Percentiles rank a stretch among this genome's conserved stretches.
Evolutionary conservation across 2,113 vertebrate genomes (phyloP).

Genomic region (Lethenteron camtschaticum): DNA sequence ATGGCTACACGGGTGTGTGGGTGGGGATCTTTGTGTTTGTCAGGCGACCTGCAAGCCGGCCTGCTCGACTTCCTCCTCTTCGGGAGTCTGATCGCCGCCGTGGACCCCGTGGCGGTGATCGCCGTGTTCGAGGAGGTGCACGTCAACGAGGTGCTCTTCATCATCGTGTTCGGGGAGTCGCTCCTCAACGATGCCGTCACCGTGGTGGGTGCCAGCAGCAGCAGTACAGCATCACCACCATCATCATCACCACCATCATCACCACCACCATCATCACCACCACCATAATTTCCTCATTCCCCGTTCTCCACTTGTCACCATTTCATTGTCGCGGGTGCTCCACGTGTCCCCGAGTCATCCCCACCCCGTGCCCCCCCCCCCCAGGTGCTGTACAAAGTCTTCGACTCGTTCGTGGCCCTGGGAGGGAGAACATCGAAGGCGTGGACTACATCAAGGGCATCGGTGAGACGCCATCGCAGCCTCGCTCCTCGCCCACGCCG

Average conservation of each 20-base stretch:
- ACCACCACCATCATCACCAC: too few relatives aligned
- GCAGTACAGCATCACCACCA: too few relatives aligned
- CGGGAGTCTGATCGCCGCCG: slow-evolving; percentile 69
- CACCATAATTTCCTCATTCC: too few relatives aligned
- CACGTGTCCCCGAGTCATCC: too few relatives aligned
- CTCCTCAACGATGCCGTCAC: slow-evolving; percentile 90
- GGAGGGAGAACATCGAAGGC: slow-evolving; percentile 37
- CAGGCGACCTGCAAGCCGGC: slow-evolving; percentile 36
- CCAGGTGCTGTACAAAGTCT: slow-evolving; percentile 84
- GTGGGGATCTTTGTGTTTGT: slow-evolving; percentile 6
- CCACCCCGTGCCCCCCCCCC: neutral
- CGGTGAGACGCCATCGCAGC: slow-evolving; percentile 21
- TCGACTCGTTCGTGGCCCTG: slow-evolving; percentile 54
- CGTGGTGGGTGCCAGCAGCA: slow-evolving; percentile 33
- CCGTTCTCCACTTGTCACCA: too few relatives aligned
- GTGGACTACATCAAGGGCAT: slow-evolving; percentile 72
- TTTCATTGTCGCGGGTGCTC: too few relatives aligned
- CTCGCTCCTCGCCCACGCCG: too few relatives aligned
- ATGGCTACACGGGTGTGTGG: too few relatives aligned
- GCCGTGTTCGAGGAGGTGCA: slow-evolving; percentile 94
- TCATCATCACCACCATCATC: too few relatives aligned
- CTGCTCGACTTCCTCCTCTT: slow-evolving; percentile 75
- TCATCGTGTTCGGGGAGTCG: slow-evolving; percentile 89
- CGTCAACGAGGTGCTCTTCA: slow-evolving; percentile 91
- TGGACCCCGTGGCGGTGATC: slow-evolving; percentile 82